These are phyloP conservation scores for Amblyjoppa fuscipennis DNA, from an alignment of 2,888 invertebrate genomes.

Conservation along the genomic window DNA sequence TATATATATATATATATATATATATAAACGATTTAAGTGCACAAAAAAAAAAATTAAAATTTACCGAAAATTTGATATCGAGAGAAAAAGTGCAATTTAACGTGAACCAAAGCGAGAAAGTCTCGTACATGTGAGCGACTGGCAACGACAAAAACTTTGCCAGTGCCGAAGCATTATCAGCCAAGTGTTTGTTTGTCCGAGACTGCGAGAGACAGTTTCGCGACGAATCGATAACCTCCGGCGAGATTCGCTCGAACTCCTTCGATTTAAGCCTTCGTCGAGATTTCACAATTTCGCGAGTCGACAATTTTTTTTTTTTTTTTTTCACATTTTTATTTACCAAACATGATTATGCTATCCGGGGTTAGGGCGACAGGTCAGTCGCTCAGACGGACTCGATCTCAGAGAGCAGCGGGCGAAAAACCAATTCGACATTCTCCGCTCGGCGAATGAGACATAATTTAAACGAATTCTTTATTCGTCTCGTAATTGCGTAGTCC, in stretches of 20 bases:
- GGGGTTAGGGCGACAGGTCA: neutral
- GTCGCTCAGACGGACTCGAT: neutral
- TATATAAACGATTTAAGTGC: too few relatives aligned
- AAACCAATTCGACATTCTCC: too few relatives aligned
- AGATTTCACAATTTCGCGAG: neutral
- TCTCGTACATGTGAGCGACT: too few relatives aligned
- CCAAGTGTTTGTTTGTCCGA: conserved; percentile 27
- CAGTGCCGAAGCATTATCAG: neutral
- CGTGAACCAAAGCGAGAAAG: too few relatives aligned
- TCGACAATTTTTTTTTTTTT: neutral
- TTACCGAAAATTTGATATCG: too few relatives aligned
- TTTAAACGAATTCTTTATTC: too few relatives aligned
- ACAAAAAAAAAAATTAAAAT: too few relatives aligned
- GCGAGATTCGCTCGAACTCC: conserved; percentile 3
- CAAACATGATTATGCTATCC: neutral
- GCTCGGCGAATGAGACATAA: too few relatives aligned
- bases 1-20: too few relatives aligned
- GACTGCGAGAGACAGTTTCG: conserved; percentile 11
- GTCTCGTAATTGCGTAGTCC: too few relatives aligned
- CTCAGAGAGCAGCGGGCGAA: neutral
- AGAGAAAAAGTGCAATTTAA: too few relatives aligned
- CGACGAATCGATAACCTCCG: conserved; percentile 47
- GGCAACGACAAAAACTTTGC: neutral
- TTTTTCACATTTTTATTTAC: neutral
- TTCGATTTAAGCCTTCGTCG: neutral